Evolutionary conservation across 2,113 vertebrate genomes (phyloP).

Genomic region (Argyrosomus japonicus): DNA sequence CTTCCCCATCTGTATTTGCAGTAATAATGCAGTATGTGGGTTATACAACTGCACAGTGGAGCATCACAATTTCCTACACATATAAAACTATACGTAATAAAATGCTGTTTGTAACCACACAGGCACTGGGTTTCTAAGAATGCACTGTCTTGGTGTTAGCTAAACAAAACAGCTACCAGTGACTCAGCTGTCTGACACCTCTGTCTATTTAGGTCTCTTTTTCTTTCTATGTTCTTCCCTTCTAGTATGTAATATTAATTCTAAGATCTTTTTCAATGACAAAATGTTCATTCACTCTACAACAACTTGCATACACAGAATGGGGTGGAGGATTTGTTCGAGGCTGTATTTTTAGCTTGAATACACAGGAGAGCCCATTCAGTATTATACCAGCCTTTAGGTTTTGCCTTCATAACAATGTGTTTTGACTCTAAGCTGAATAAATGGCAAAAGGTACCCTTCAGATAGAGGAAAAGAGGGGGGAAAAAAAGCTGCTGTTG

Average conservation of each 20-base stretch:
- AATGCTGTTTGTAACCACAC: not conserved
- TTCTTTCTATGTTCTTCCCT: not conserved
- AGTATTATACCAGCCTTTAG: not conserved
- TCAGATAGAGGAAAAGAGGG: conserved; percentile 24
- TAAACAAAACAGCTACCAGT: not conserved
- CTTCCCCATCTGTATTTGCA: not conserved
- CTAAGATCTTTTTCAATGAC: not conserved
- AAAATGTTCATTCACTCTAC: not conserved
- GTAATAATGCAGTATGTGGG: not conserved
- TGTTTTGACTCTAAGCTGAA: conserved; percentile 24
- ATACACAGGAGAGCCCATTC: not conserved
- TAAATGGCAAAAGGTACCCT: conserved; percentile 28
- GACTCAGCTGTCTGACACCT: conserved; percentile 23
- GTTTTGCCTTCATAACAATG: not conserved
- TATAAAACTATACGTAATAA: not conserved
- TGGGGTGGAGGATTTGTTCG: not conserved
- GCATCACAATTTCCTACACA: not conserved
- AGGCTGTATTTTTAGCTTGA: not conserved
- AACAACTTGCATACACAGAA: not conserved
- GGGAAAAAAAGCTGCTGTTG: not conserved
- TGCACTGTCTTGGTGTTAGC: not conserved
- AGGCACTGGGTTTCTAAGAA: not conserved
- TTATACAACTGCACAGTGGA: not conserved
- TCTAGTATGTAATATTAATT: not conserved
- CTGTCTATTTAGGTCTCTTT: not conserved